Evolutionary conservation across 2,888 invertebrate genomes (phyloP).

Genomic region (Hypolimnas misippus): DNA sequence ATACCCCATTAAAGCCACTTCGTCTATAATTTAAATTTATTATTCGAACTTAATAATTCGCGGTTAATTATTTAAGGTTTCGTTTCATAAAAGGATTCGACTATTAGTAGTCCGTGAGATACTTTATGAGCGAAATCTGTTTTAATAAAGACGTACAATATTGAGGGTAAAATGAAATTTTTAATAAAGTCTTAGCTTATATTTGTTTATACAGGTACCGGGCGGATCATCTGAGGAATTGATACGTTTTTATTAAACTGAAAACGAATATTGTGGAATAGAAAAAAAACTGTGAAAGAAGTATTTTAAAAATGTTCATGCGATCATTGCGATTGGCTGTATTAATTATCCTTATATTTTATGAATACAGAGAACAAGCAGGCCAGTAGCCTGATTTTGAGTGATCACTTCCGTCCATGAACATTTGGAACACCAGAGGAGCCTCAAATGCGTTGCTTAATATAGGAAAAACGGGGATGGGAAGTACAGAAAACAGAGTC

Average conservation of each 20-base stretch:
- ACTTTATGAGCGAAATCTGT: constrained; percentile 31
- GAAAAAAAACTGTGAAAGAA: not conserved
- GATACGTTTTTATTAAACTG: constrained; percentile 16
- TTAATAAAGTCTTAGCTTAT: constrained; percentile 30
- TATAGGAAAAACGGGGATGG: too few relatives aligned
- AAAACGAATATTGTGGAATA: not conserved
- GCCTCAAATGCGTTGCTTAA: too few relatives aligned
- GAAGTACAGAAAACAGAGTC: too few relatives aligned
- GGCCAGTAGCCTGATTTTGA: too few relatives aligned
- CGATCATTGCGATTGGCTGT: too few relatives aligned
- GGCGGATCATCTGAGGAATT: constrained; percentile 16
- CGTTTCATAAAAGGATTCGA: constrained; percentile 22
- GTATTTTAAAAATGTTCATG: not conserved
- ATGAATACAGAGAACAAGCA: too few relatives aligned
- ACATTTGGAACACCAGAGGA: too few relatives aligned
- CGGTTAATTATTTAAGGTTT: constrained; percentile 32
- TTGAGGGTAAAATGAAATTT: constrained; percentile 29
- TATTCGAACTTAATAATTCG: constrained; percentile 39
- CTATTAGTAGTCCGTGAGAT: constrained; percentile 19
- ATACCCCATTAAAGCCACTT: constrained; percentile 24
- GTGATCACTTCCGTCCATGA: too few relatives aligned
- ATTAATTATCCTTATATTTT: too few relatives aligned
- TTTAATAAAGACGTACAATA: constrained; percentile 31
- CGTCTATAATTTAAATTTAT: constrained; percentile 44
- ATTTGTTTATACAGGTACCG: constrained; percentile 17